A percentile compares a stretch with the other conserved stretches of the same genome.
These are phyloP conservation scores for Hexactinellida sp. DNA, from an alignment of 37 sponge, comb jelly and placozoan genomes.

Conservation along the genomic window DNA sequence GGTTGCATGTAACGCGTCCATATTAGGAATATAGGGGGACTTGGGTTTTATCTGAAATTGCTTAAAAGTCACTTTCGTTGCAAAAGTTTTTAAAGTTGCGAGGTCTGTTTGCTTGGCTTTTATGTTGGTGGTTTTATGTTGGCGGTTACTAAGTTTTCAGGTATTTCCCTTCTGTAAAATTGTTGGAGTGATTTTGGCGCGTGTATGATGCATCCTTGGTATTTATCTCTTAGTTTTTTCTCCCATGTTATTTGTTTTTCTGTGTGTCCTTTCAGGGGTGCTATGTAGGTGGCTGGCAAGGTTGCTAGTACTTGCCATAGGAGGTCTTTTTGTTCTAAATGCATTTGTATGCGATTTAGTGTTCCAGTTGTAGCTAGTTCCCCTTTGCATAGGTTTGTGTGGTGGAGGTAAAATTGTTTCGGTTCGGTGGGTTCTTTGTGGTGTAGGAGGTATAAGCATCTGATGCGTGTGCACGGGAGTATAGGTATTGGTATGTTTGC, in stretches of 20 bases:
- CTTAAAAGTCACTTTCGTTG: too few relatives aligned
- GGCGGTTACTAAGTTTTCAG: too few relatives aligned
- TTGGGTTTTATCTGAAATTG: too few relatives aligned
- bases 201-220: too few relatives aligned
- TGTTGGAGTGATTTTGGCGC: too few relatives aligned
- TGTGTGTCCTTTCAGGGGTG: not conserved
- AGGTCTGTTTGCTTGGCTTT: too few relatives aligned
- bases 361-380: not conserved
- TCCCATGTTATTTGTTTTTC: not conserved
- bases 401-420: not conserved
- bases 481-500: not conserved
- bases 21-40: too few relatives aligned
- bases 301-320: not conserved
- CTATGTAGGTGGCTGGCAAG: not conserved
- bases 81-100: too few relatives aligned
- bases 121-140: too few relatives aligned
- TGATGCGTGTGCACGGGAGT: not conserved
- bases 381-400: not conserved
- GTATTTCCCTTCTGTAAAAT: too few relatives aligned
- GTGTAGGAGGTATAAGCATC: not conserved
- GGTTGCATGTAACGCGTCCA: too few relatives aligned
- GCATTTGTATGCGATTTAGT: not conserved
- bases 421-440: not conserved
- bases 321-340: not conserved
- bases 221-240: not conserved